phyloP scores from a whole-genome alignment of 2,797 vertebrate genomes.

The Acropternis orthonyx region DNA sequence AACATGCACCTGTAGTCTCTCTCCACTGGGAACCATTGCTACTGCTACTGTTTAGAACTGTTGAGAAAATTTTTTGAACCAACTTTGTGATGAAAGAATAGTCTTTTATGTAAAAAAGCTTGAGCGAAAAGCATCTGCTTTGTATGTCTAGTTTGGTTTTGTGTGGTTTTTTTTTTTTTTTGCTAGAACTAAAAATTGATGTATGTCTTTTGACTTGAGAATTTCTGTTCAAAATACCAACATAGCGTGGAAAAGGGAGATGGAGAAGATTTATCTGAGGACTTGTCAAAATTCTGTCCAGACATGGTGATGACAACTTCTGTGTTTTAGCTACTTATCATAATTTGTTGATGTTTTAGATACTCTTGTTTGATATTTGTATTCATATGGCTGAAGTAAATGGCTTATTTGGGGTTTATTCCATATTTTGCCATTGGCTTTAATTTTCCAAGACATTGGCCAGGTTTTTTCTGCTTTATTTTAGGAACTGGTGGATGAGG shows the following conservation, averaged over 20 bases:
- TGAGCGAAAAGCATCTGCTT: conserved; percentile 29
- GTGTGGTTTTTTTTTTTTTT: not conserved
- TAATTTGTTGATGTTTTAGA: conserved; percentile 64
- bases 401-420: conserved; percentile 24
- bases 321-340: conserved; percentile 67
- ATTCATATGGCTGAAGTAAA: conserved; percentile 48
- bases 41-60: not conserved
- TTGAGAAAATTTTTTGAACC: not conserved
- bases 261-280: conserved; percentile 51
- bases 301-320: conserved; percentile 70
- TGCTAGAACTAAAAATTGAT: conserved; percentile 61
- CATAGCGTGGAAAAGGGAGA: conserved; percentile 42
- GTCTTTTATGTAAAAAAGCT: not conserved
- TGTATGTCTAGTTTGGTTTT: not conserved
- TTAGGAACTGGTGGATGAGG: not conserved
- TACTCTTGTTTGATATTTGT: conserved; percentile 64
- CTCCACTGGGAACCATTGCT: conserved; percentile 4
- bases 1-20: conserved; percentile 7
- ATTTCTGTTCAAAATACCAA: conserved; percentile 64
- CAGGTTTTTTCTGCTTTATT: not conserved
- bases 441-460: not conserved
- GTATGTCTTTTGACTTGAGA: conserved; percentile 56
- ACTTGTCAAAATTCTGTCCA: conserved; percentile 70
- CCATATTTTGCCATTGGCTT: not conserved
- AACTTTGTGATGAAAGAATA: not conserved